Evolutionary conservation across 2,888 invertebrate species (phyloP).

Genomic region (Thymelicus lineola): DNA sequence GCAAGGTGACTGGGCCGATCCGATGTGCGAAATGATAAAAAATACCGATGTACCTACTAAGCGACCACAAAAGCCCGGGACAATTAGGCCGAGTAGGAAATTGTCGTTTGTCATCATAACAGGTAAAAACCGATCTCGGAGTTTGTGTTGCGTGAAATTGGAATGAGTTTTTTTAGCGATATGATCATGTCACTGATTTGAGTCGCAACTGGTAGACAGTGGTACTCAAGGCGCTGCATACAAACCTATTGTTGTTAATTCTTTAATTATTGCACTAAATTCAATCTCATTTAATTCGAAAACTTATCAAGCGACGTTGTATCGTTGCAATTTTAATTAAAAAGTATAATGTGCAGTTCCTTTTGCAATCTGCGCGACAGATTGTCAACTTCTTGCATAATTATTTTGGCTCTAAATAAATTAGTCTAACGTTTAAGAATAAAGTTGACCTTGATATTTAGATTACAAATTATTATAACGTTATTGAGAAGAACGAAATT

Average conservation of each 20-base stretch:
- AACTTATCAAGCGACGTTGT: constrained; percentile 15
- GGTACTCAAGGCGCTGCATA: constrained; percentile 26
- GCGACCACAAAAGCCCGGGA: constrained; percentile 59
- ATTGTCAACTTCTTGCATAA: constrained; percentile 14
- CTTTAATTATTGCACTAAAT: constrained; percentile 22
- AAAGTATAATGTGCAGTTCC: constrained; percentile 26
- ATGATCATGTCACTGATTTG: constrained; percentile 41
- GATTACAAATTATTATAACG: constrained; percentile 9
- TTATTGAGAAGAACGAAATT: neutral
- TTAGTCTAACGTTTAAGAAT: constrained; percentile 7
- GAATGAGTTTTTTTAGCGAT: constrained; percentile 54
- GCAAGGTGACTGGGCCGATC: constrained; percentile 68
- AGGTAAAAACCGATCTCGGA: constrained; percentile 74
- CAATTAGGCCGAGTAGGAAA: constrained; percentile 77
- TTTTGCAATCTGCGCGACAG: constrained; percentile 20
- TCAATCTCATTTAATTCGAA: constrained; percentile 21
- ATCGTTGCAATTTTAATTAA: constrained; percentile 24
- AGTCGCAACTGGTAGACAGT: constrained; percentile 31
- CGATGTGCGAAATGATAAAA: constrained; percentile 62
- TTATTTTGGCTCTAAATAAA: constrained; percentile 24
- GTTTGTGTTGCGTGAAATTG: constrained; percentile 83
- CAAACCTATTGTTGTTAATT: constrained; percentile 17
- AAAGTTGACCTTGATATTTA: constrained; percentile 18
- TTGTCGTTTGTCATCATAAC: constrained; percentile 73
- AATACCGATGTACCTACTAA: constrained; percentile 69